Base-by-base conservation (phyloP, 1,140 invertebrate species). In the Leptinotarsa lineolata region DNA sequence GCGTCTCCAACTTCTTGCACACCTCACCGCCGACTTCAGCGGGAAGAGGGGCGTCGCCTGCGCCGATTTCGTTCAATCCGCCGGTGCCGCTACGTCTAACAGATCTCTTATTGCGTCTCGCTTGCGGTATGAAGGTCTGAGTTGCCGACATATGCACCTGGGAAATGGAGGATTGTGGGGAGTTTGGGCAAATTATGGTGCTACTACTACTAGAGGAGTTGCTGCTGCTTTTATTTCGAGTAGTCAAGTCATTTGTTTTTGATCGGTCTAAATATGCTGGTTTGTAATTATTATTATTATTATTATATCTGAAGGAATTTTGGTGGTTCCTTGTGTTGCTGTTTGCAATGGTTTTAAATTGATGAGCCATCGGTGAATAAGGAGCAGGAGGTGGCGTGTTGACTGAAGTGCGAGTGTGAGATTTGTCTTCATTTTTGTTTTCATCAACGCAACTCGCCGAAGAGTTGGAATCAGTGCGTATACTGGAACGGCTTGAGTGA, bases 11-110 rank as follows among this genome's bases (percentile, higher is more conserved):
- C 20, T 71, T 71, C 44, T 71, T 71, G 60, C 59, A 63, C 8
- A 71, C 75, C 39, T 78, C 77, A 4, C 71, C 69, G 44, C 73
- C 72, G n/a, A 79, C 76, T 45, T 78, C 69, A 44, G 70, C 70
- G 20, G 79, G 74, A 8, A 82, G 72, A 0, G 82, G 82, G 48
- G 81, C 82, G 69, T 83, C 82, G 13, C 82, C 82, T 20, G 82
- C 82, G 12, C 82, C 82, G 22, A 83, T 83, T 59, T 83, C 82
- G 72, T 75, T 80, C n/a, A 78, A 22, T 44, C 60, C 44, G 46
- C 65, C 46, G 58, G 59, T 15, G 48, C 18, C 24, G 46, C 70
- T 21, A 15, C 66, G 70, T 46, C 69, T 63, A 68, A 70, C 54
- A 16, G 74, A 71, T 3, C 74, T 54, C 21, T 67, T 77, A 58